Evolutionary conservation across 2,888 invertebrate species (phyloP).

Genomic region (Clanis bilineata): DNA sequence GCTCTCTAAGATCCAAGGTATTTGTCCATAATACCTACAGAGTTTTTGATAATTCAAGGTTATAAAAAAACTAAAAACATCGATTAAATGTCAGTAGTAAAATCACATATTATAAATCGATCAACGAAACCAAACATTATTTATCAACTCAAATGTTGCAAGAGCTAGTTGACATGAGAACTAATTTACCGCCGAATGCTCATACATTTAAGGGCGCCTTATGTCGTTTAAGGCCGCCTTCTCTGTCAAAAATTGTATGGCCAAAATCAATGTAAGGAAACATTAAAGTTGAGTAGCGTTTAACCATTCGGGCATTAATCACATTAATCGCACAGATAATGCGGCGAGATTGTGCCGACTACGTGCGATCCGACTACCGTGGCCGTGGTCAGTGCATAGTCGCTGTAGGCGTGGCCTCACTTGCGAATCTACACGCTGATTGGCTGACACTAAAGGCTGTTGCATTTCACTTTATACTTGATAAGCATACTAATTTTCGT

Average conservation of each 20-base stretch:
- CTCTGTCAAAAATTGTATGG: no score
- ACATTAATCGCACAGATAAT: constrained; percentile 32
- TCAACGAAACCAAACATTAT: background rate
- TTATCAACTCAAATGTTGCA: background rate
- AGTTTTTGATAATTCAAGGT: no score
- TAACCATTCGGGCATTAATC: no score
- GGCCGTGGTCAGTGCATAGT: constrained; percentile 47
- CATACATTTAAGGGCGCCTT: no score
- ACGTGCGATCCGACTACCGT: constrained; percentile 35
- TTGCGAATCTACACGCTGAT: constrained; percentile 50
- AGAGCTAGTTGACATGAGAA: constrained; percentile 4
- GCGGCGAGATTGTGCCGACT: constrained; percentile 32
- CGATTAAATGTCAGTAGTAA: background rate
- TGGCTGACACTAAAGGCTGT: constrained; percentile 62
- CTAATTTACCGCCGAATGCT: no score
- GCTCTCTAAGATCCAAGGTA: no score
- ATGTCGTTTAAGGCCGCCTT: no score
- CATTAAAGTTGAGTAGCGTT: no score
- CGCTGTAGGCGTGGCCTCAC: constrained; percentile 68
- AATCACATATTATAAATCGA: background rate
- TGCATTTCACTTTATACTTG: constrained; percentile 70
- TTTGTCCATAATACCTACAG: no score
- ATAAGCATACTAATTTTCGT: constrained; percentile 59
- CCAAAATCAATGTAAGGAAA: no score
- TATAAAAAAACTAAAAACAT: no score